phyloP scores from a whole-genome alignment of 2,113 vertebrate genomes.

The Ptilorrhoa leucosticta region DNA sequence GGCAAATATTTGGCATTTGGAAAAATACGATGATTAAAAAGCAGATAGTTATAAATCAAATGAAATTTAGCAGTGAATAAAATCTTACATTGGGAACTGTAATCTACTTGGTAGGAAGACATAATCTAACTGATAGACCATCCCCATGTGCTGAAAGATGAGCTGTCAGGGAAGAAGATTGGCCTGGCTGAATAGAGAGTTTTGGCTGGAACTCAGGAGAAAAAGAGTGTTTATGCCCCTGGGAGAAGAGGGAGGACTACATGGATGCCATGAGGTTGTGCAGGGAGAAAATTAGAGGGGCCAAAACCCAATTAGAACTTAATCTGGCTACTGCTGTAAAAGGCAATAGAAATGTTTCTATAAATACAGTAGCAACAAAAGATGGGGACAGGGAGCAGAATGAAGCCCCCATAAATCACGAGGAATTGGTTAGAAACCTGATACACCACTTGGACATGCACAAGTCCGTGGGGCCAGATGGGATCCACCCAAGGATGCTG shows the following conservation, averaged over 20 bases:
- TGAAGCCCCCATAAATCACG: not conserved
- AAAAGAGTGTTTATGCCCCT: not conserved
- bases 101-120: not conserved
- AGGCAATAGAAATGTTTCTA: not conserved
- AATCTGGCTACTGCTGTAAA: not conserved
- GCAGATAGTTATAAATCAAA: not conserved
- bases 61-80: not conserved
- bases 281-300: not conserved
- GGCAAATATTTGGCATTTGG: not conserved
- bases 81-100: not conserved
- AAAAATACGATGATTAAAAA: not conserved
- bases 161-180: not conserved
- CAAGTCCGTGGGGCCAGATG: rapidly evolving
- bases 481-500: not conserved
- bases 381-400: not conserved
- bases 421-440: not conserved
- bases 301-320: not conserved
- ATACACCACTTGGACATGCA: not conserved
- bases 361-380: not conserved
- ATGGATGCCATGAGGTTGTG: not conserved
- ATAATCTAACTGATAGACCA: not conserved
- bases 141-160: not conserved
- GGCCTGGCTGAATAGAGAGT: not conserved
- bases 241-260: not conserved
- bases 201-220: not conserved